Evolutionary conservation across 2,797 vertebrate species (phyloP), one percentile per base, ranked within the genome.

Genomic region (Spondyliosoma cantharus): DNA sequence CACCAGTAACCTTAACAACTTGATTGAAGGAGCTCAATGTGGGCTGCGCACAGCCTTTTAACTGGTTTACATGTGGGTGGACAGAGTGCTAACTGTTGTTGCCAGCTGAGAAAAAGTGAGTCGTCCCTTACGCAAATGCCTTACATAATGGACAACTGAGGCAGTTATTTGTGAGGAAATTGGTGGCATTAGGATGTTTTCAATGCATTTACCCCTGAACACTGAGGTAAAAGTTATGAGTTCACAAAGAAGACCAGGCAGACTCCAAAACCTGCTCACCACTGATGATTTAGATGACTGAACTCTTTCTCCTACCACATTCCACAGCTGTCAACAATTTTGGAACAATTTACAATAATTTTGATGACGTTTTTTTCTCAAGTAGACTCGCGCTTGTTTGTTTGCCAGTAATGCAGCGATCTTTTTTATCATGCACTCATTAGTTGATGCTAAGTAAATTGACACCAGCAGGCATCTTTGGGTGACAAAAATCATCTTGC

Each of bases 241-340:
- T 74, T 83, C 56, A 22, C 22, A 54, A 71, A 60, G 29, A 60
- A 58, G 24, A 49, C 67, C 3, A 49, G 54, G 71, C 69, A 70
- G 49, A 65, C 61, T 72, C 61, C 15, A 82, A 71, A 86, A 71
- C 54, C 46, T 56, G 78, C 86, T 85, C 70, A 74, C 11, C 53
- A 42, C 32, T 25, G 67, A 82, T 86, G 80, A 85, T 87, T 86
- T 75, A 85, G 61, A 82, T 43, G 56, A 70, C 54, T 86, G 82
- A 89, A 82, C 59, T 57, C 85, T 82, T 68, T 79, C 72, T 78
- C 69, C 57, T 52, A 65, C 70, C 83, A 79, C 86, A 89, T 87
- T 80, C 82, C 86, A 87, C 88, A 91, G 82, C 83, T 92, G 90
- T 87, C 87, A 80, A 84, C 85, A 84, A 86, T 89, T 89, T 85